Evolutionary conservation across 1,140 invertebrate genomes (phyloP), one percentile per base, ranked within the genome.

Genomic region (Achroia grisella): DNA sequence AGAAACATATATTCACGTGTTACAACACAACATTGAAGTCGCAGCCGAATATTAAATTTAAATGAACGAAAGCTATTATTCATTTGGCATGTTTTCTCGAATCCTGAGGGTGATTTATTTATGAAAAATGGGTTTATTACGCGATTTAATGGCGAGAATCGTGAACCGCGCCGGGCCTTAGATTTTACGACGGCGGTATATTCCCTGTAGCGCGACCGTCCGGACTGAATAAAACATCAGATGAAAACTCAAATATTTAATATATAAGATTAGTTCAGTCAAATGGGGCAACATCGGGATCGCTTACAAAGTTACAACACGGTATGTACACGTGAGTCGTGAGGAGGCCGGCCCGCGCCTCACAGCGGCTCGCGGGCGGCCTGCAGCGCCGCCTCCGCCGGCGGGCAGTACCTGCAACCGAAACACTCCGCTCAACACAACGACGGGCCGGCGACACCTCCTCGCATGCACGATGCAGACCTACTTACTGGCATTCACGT

Each of bases 371-470:
- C 45, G 8, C 45, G 44, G 10, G 48, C 56, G 35, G 33, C 29
- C 34, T n/a, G 34, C 48, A 37, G 36, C 37, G 50, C 44, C n/a
- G 23, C 40, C 37, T 47, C 44, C n/a, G 23, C 40, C 10, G 54
- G 40, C 23, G 57, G 39, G 44, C 40, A 44, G 46, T 52, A 54
- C 39, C 62, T 62, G 56, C 44, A 55, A 53, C 23, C 40, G 10
- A 30, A 27, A 10, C n/a, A 28, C 14, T 1, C n/a, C 8, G n/a
- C 1, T 17, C 17, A 23, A n/a, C n/a, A n/a, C n/a, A n/a, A n/a
- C n/a, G 17, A 3, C 17, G 17, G 6, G 17, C 6, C n/a, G n/a
- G 17, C 17, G 6, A 23, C 17, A 2, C 17, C 2, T 23, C 17
- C 17, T 23, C 17, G 17, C 2, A 23, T 6, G 6, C 17, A 23